phyloP scores from a whole-genome alignment of 1,140 invertebrate genomes.

The Eulimnadia texana region DNA sequence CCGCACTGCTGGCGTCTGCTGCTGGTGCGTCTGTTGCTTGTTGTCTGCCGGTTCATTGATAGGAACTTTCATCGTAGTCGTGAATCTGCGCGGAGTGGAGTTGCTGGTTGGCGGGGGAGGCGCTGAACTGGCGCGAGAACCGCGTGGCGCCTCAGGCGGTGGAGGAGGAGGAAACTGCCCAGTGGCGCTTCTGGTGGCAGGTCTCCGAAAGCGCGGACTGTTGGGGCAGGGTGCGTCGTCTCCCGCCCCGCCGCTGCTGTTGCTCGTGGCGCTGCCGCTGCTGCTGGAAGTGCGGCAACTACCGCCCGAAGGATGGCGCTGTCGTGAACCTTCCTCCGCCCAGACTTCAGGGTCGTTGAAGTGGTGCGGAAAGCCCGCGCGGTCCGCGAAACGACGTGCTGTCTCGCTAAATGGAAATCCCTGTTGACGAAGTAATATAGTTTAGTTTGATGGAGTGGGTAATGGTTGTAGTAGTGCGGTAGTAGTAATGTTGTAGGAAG shows the following conservation, averaged over 20 bases:
- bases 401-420: conserved; percentile 6
- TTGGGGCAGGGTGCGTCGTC: background rate
- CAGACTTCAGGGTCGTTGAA: background rate
- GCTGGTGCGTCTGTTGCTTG: conserved; percentile 5
- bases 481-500: no score
- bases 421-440: background rate
- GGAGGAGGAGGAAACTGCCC: background rate
- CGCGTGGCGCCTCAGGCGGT: background rate
- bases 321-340: background rate
- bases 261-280: background rate
- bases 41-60: background rate
- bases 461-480: no score
- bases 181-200: background rate
- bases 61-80: background rate
- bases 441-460: background rate
- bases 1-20: conserved; percentile 37
- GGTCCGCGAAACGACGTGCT: background rate
- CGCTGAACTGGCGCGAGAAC: conserved; percentile 2
- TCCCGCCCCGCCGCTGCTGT: background rate
- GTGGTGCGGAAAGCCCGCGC: background rate
- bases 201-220: background rate
- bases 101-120: no score
- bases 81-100: background rate
- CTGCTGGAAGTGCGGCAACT: background rate
- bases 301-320: conserved; percentile 1